Conservation (phyloP, 2,888 invertebrate species). For the Polymixis lichenea region DNA sequence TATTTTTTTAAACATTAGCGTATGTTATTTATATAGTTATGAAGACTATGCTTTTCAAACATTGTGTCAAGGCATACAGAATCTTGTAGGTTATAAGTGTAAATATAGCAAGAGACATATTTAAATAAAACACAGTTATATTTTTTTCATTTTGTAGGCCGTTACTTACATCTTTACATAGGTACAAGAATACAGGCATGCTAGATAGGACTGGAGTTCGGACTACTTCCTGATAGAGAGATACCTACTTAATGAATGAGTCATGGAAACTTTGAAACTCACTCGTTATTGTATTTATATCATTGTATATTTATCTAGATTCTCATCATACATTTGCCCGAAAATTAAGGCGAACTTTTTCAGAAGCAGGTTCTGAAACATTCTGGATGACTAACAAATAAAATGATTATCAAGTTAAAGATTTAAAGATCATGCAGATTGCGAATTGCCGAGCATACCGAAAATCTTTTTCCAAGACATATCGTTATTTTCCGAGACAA, state of each 20-base stretch:
- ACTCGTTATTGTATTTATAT: not conserved
- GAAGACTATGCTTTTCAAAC: not conserved
- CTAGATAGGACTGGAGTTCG: slow-evolving; percentile 6
- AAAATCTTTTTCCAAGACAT: not conserved
- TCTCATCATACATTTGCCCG: too few relatives aligned
- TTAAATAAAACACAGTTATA: slow-evolving; percentile 12
- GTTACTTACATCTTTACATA: slow-evolving; percentile 6
- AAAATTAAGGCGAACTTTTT: not conserved
- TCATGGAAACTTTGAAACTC: slow-evolving; percentile 7
- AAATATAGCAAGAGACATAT: slow-evolving; percentile 7
- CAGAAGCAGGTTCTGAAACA: not conserved
- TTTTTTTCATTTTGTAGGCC: not conserved
- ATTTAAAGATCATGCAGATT: not conserved
- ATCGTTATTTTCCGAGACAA: not conserved
- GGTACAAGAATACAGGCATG: not conserved
- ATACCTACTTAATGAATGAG: too few relatives aligned
- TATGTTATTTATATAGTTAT: not conserved
- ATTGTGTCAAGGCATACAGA: not conserved
- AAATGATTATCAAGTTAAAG: not conserved
- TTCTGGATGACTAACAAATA: not conserved
- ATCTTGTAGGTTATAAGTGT: slow-evolving; percentile 5
- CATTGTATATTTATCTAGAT: too few relatives aligned
- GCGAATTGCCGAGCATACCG: not conserved
- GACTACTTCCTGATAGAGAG: not conserved
- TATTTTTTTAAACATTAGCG: not conserved